phyloP scores from a whole-genome alignment of 2,797 vertebrate genomes.

The Alosa sapidissima region DNA sequence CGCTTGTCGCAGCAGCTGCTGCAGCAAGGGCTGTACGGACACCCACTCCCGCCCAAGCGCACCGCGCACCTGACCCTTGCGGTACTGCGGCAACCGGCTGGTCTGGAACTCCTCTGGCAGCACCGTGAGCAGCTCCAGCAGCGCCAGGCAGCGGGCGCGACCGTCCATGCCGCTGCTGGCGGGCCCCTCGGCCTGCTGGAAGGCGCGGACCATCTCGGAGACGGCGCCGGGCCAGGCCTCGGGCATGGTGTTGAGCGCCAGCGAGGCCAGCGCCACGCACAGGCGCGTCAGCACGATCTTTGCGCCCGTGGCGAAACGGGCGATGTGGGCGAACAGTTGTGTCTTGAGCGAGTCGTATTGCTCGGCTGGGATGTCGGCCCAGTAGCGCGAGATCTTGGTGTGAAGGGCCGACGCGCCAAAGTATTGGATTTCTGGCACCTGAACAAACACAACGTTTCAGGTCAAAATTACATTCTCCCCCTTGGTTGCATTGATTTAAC shows the following conservation, averaged over 20 bases:
- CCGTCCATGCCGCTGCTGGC: slow-evolving; percentile 82
- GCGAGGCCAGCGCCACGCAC: slow-evolving; percentile 93
- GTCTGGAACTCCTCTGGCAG: slow-evolving; percentile 98
- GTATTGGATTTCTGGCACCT: slow-evolving; percentile 98
- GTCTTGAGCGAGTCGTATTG: slow-evolving; percentile 96
- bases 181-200: slow-evolving; percentile 87
- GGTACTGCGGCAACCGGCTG: slow-evolving; percentile 92
- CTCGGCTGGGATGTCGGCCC: slow-evolving; percentile 95
- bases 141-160: slow-evolving; percentile 89
- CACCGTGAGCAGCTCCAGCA: slow-evolving; percentile 95
- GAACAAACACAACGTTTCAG: background rate
- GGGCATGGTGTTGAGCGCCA: slow-evolving; percentile 98
- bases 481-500: background rate
- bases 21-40: slow-evolving; percentile 90
- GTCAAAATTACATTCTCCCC: background rate
- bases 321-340: slow-evolving; percentile 96
- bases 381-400: slow-evolving; percentile 98
- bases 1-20: slow-evolving; percentile 89
- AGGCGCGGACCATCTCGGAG: slow-evolving; percentile 95
- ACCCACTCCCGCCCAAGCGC: slow-evolving; percentile 90
- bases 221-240: slow-evolving; percentile 95
- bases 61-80: slow-evolving; percentile 92
- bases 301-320: slow-evolving; percentile 91
- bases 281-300: slow-evolving; percentile 98
- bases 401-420: slow-evolving; percentile 97